Conservation (phyloP, 2,888 invertebrate species). For the Plutella xylostella region DNA sequence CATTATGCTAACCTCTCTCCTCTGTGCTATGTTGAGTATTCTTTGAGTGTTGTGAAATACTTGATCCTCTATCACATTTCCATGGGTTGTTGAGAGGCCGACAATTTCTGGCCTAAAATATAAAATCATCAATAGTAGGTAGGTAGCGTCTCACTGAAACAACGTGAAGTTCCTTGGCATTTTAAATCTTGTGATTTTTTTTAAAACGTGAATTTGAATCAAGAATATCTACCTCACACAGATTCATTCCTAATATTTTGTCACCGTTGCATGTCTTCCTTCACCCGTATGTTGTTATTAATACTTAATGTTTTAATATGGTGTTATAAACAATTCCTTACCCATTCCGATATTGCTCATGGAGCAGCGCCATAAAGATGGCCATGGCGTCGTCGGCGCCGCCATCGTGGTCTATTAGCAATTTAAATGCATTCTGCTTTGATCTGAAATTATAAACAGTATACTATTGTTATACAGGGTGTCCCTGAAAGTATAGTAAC, state of each 20-base stretch:
- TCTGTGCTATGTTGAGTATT: slow-evolving; percentile 68
- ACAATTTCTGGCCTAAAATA: slow-evolving; percentile 61
- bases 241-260: not conserved
- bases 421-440: not conserved
- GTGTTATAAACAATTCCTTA: too few species aligned
- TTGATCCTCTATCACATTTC: slow-evolving; percentile 78
- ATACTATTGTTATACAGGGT: too few species aligned
- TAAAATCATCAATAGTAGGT: not conserved
- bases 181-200: too few species aligned
- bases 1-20: slow-evolving; percentile 63
- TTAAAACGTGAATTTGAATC: too few species aligned
- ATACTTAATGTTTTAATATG: too few species aligned
- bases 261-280: not conserved
- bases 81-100: slow-evolving; percentile 80
- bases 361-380: slow-evolving; percentile 39
- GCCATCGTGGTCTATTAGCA: slow-evolving; percentile 50
- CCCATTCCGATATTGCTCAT: slow-evolving; percentile 47
- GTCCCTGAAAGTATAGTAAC: too few species aligned
- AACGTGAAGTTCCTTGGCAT: not conserved
- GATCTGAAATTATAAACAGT: too few species aligned
- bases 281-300: not conserved
- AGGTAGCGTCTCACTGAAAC: not conserved
- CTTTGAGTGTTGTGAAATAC: slow-evolving; percentile 77
- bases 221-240: not conserved
- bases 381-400: slow-evolving; percentile 53